phyloP scores from a whole-genome alignment of 2,113 vertebrate genomes.

The Leptocoma aspasia region DNA sequence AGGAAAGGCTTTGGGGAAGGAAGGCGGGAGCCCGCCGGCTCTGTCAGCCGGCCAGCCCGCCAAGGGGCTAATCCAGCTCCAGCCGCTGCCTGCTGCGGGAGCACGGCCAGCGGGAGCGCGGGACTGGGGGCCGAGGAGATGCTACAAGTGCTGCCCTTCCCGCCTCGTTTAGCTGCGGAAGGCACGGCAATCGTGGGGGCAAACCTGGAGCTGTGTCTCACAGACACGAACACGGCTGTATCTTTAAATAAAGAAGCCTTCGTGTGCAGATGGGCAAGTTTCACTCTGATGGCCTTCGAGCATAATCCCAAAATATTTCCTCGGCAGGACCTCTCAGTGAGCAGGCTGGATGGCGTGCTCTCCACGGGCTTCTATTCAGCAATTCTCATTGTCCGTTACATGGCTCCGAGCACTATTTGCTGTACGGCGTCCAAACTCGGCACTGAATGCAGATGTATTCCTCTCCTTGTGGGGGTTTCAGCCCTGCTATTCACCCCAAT shows the following conservation, averaged over 20 bases:
- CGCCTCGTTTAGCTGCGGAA: background rate
- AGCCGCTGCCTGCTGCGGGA: background rate
- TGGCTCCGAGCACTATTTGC: background rate
- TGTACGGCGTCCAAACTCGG: background rate
- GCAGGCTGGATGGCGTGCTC: background rate
- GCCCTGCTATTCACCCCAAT: background rate
- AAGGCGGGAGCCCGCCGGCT: background rate
- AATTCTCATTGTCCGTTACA: background rate
- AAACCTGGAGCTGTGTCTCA: background rate
- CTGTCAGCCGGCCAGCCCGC: background rate
- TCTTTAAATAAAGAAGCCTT: background rate
- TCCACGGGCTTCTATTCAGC: background rate
- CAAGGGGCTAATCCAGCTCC: background rate
- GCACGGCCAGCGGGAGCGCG: background rate
- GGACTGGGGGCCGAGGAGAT: background rate
- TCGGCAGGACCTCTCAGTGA: background rate
- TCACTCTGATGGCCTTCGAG: background rate
- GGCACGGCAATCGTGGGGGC: accelerated
- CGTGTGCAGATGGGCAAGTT: background rate
- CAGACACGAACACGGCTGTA: background rate
- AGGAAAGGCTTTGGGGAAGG: background rate
- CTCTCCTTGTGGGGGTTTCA: background rate
- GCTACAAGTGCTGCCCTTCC: background rate
- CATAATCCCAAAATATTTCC: background rate
- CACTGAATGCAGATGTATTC: background rate